Percentiles rank a stretch among this genome's conserved stretches.
phyloP scores from a whole-genome alignment of 2,888 invertebrate species.

The Aphodius sticticus region DNA sequence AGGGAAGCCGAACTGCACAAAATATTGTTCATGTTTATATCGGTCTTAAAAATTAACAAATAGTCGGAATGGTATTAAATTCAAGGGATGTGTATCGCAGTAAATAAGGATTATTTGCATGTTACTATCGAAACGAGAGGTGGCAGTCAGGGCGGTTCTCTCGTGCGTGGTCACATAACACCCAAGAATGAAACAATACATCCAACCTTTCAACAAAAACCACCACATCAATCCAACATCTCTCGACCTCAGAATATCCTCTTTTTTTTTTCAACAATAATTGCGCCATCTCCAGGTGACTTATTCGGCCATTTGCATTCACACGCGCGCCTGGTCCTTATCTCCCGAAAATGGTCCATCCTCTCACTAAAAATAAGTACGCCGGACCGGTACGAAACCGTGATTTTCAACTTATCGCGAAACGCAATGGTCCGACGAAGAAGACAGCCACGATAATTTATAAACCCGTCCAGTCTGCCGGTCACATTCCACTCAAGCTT shows the following conservation, averaged over 20 bases:
- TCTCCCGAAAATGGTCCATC: not conserved
- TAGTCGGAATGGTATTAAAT: too few species aligned
- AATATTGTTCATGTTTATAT: too few species aligned
- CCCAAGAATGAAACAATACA: not conserved
- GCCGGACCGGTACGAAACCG: not conserved
- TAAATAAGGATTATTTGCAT: too few species aligned
- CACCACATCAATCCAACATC: not conserved
- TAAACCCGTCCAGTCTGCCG: conserved; percentile 45
- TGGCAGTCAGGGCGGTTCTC: too few species aligned
- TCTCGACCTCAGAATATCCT: not conserved
- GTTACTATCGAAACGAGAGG: too few species aligned
- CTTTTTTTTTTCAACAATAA: not conserved
- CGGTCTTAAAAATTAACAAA: too few species aligned
- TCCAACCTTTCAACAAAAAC: not conserved
- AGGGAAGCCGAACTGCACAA: too few species aligned
- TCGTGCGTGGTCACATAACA: too few species aligned
- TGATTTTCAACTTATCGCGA: conserved; percentile 21
- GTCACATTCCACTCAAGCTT: conserved; percentile 41
- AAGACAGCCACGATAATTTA: conserved; percentile 39
- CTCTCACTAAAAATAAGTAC: not conserved
- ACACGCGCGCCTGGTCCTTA: not conserved
- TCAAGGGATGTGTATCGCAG: too few species aligned
- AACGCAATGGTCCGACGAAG: conserved; percentile 14
- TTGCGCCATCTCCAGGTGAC: conserved; percentile 4
- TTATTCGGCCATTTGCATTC: conserved; percentile 10